phyloP scores from a whole-genome alignment of 2,888 invertebrate genomes.

The Heteromyza rotundicornis region DNA sequence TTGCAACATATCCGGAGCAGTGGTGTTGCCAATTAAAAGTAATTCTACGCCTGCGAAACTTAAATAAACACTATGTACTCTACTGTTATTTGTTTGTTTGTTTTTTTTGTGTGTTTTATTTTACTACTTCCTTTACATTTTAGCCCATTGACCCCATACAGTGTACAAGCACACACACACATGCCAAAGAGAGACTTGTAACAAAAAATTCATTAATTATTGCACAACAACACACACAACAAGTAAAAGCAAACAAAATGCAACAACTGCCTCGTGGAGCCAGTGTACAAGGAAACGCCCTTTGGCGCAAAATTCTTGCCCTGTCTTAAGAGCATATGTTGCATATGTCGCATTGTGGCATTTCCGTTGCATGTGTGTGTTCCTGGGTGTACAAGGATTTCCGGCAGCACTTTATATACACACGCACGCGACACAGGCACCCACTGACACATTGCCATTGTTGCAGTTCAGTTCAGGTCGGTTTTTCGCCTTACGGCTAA shows the following conservation, averaged over 20 bases:
- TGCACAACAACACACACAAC: conserved; percentile 10
- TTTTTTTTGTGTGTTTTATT: conserved; percentile 4
- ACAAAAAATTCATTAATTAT: conserved; percentile 19
- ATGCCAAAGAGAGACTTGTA: not conserved
- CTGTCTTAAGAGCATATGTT: too few relatives aligned
- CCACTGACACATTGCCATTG: too few relatives aligned
- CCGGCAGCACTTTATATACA: too few relatives aligned
- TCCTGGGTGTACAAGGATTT: too few relatives aligned
- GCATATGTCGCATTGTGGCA: too few relatives aligned
- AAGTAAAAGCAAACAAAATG: not conserved
- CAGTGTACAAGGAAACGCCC: too few relatives aligned
- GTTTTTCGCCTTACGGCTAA: too few relatives aligned
- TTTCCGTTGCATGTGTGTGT: too few relatives aligned
- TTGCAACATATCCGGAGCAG: not conserved
- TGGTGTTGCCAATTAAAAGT: conserved; percentile 20
- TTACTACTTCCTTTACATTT: conserved; percentile 1
- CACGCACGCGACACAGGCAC: too few relatives aligned
- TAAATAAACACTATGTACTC: not conserved
- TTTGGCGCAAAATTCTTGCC: too few relatives aligned
- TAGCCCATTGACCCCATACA: conserved; percentile 22
- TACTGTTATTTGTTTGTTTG: conserved; percentile 3
- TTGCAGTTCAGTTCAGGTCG: too few relatives aligned
- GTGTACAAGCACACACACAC: not conserved
- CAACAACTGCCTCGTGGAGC: not conserved
- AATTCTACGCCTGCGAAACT: conserved; percentile 13